Percentiles rank a stretch among this genome's conserved stretches.
phyloP scores from a whole-genome alignment of 2,797 vertebrate species.

The Thunnus albacares region DNA sequence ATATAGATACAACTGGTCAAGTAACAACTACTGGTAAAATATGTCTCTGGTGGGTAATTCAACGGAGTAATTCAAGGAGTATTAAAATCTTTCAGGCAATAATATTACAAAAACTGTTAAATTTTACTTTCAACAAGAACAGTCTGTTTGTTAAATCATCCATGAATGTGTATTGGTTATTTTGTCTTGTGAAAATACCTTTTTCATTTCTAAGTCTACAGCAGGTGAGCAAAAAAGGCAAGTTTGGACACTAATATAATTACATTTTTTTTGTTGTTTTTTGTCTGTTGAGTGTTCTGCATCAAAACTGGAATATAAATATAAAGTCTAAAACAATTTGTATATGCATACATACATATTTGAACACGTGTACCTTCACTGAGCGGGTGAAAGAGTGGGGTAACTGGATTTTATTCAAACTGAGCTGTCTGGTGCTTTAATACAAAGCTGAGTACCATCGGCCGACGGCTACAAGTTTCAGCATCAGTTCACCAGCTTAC shows the following conservation, averaged over 20 bases:
- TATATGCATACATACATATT: neutral
- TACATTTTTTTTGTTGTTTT: neutral
- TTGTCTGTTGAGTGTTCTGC: neutral
- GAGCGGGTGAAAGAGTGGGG: neutral
- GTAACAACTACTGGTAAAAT: neutral
- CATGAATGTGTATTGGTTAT: neutral
- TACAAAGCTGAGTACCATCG: neutral
- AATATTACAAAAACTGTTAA: neutral
- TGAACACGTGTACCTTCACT: neutral
- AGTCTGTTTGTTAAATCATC: neutral
- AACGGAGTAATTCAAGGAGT: too few relatives aligned
- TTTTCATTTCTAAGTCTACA: too few relatives aligned
- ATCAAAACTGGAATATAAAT: neutral
- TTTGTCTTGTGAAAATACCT: neutral
- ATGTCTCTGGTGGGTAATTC: neutral
- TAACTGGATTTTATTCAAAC: neutral
- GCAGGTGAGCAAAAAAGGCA: neutral
- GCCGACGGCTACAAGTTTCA: conserved; percentile 63
- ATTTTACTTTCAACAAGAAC: too few relatives aligned
- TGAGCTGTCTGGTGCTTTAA: neutral
- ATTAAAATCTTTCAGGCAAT: neutral
- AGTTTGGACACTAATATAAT: neutral
- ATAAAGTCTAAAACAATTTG: neutral
- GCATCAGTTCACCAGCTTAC: conserved; percentile 30
- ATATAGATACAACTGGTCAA: neutral